Conservation (phyloP, 2,113 vertebrate genomes). For the Alces alces region DNA sequence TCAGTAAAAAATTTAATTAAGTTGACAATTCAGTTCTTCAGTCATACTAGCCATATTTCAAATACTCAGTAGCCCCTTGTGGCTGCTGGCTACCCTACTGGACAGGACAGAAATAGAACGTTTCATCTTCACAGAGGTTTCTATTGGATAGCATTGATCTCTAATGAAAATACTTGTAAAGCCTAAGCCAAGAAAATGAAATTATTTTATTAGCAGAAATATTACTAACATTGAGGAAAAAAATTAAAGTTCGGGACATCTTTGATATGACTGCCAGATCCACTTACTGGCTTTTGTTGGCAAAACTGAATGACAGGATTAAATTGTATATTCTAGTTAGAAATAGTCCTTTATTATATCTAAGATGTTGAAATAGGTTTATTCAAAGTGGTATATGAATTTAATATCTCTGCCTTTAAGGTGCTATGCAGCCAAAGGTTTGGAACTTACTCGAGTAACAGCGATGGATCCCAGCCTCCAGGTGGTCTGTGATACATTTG, state of each 20-base stretch:
- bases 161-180: background rate
- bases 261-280: background rate
- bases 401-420: constrained; percentile 51
- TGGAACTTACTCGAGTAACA: constrained; percentile 84
- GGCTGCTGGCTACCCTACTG: background rate
- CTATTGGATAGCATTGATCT: background rate
- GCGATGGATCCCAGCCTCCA: constrained; percentile 81
- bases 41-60: background rate
- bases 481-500: constrained; percentile 83
- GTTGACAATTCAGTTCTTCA: background rate
- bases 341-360: background rate
- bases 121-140: background rate
- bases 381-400: background rate
- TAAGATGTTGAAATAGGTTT: background rate
- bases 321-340: background rate
- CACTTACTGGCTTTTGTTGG: background rate
- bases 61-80: background rate
- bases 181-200: background rate
- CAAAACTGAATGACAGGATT: background rate
- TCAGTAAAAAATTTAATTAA: background rate
- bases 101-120: background rate
- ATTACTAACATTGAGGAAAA: background rate
- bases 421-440: constrained; percentile 84
- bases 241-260: background rate
- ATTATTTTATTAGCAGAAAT: background rate